Percentiles rank a stretch among this genome's conserved stretches.
Evolutionary conservation across 2,888 invertebrate species (phyloP).

Genomic region (Hecatera dysodea): DNA sequence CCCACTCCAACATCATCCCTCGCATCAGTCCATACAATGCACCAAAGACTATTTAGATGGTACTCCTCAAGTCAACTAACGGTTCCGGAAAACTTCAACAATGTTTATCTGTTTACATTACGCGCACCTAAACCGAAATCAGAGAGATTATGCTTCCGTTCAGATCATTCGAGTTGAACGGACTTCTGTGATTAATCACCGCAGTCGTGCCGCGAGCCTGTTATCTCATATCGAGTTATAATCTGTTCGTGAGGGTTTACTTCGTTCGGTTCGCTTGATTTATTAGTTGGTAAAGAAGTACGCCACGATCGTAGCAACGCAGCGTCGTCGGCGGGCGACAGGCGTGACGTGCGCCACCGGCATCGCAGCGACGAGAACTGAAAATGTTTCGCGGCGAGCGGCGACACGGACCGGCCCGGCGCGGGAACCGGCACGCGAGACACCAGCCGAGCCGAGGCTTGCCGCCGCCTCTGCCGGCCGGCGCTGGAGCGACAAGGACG

Average conservation of each 20-base stretch:
- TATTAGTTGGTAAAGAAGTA: slow-evolving; percentile 85
- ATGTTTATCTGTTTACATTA: slow-evolving; percentile 86
- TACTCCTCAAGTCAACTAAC: slow-evolving; percentile 79
- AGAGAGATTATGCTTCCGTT: slow-evolving; percentile 81
- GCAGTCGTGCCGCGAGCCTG: slow-evolving; percentile 77
- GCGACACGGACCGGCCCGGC: slow-evolving; percentile 72
- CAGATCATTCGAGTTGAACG: slow-evolving; percentile 76
- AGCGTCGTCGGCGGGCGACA: slow-evolving; percentile 72
- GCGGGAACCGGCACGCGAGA: slow-evolving; percentile 78
- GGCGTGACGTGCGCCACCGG: slow-evolving; percentile 82
- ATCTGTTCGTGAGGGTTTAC: slow-evolving; percentile 85
- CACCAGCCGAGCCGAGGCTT: slow-evolving; percentile 75
- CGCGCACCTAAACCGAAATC: slow-evolving; percentile 80
- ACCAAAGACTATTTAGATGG: slow-evolving; percentile 67
- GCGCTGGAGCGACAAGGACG: slow-evolving; percentile 80
- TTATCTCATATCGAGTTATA: slow-evolving; percentile 87
- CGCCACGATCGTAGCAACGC: slow-evolving; percentile 84
- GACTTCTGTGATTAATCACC: slow-evolving; percentile 85
- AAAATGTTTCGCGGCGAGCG: slow-evolving; percentile 68
- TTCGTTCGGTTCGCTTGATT: slow-evolving; percentile 83
- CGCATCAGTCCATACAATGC: slow-evolving; percentile 73
- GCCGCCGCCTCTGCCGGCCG: slow-evolving; percentile 69
- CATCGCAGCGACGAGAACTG: slow-evolving; percentile 87
- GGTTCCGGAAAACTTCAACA: slow-evolving; percentile 83
- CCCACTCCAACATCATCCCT: slow-evolving; percentile 70